Evolutionary conservation across 2,797 vertebrate genomes (phyloP), one percentile per base, ranked within the genome.

Genomic region (Apogon talboti): DNA sequence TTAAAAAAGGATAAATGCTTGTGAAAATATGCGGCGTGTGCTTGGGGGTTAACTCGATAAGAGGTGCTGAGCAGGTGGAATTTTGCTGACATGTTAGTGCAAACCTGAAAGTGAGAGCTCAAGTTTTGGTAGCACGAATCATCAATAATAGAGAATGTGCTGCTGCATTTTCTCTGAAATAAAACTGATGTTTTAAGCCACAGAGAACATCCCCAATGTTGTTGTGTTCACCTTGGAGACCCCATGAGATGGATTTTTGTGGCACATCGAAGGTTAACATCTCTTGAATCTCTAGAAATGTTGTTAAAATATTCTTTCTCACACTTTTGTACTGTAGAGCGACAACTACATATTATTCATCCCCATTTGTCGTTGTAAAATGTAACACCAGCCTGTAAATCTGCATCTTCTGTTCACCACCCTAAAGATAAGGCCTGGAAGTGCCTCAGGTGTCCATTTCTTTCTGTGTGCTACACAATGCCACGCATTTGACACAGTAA

Each of bases 401-500:
- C 13, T n/a, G 37, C 0, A 21, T 35, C 33, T 35, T 9, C 33
- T 35, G 33, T 35, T 35, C 3, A 37, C 14, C 37, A 47, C 30
- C 54, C n/a, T 42, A 16, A 11, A 60, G 49, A 75, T 43, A 55
- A 33, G 35, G 64, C 47, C 47, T 24, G 33, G 28, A 62, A 71
- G 84, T 52, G 66, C 61, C 78, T 79, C 72, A 78, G 77, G 66
- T 79, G 73, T 88, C 48, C 37, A 52, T 61, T 66, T 79, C 56
- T 81, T 45, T 61, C 45, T 38, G 16, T 59, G 62, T 14, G 45
- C 30, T 12, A 49, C 77, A 87, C 77, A 89, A 82, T 86, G 62
- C 52, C 43, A 2, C 73, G 82, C 68, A 59, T 59, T 52, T 64
- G 44, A 69, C 64, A 68, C 72, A 74, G 71, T 76, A 44, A 41